Conservation (phyloP, 2,888 invertebrate species). For the Zygogramma bicolorata region DNA sequence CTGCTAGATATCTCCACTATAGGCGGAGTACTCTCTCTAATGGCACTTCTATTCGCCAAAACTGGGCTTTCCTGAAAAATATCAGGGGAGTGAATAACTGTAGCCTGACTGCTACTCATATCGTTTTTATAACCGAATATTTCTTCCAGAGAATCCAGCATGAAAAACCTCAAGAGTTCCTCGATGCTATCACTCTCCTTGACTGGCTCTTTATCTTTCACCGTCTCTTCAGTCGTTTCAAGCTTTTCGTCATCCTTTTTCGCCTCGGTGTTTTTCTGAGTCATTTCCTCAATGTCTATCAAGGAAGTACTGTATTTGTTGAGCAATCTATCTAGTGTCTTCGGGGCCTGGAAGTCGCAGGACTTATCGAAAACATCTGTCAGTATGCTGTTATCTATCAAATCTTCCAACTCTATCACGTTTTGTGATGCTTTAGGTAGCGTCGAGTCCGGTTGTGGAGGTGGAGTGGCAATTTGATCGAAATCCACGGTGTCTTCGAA, state of each 20-base stretch:
- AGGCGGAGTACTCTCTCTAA: conserved; percentile 1
- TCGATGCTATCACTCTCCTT: conserved; percentile 30
- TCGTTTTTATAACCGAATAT: conserved; percentile 36
- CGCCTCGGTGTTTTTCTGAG: not conserved
- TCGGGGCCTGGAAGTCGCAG: conserved; percentile 52
- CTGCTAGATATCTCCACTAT: conserved; percentile 1
- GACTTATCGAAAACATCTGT: conserved; percentile 42
- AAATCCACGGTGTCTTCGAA: conserved; percentile 34
- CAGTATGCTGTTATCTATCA: conserved; percentile 31
- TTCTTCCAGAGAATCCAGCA: conserved; percentile 47
- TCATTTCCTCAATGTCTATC: conserved; percentile 13
- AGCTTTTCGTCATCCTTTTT: not conserved
- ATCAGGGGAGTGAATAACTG: conserved; percentile 51
- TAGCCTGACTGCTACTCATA: conserved; percentile 41
- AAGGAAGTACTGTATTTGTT: conserved; percentile 45
- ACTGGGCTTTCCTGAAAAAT: conserved; percentile 28
- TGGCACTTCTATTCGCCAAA: not conserved
- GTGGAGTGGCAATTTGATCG: not conserved
- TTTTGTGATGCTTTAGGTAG: conserved; percentile 40
- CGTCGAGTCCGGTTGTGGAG: conserved; percentile 30
- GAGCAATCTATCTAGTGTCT: conserved; percentile 47
- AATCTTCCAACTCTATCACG: conserved; percentile 31
- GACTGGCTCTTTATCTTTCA: not conserved
- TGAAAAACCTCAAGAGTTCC: conserved; percentile 50
- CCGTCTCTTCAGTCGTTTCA: not conserved